Evolutionary conservation across 92 coral and sea anemone species (phyloP), one percentile per base, ranked within the genome.

Genomic region (Micromussa lordhowensis): DNA sequence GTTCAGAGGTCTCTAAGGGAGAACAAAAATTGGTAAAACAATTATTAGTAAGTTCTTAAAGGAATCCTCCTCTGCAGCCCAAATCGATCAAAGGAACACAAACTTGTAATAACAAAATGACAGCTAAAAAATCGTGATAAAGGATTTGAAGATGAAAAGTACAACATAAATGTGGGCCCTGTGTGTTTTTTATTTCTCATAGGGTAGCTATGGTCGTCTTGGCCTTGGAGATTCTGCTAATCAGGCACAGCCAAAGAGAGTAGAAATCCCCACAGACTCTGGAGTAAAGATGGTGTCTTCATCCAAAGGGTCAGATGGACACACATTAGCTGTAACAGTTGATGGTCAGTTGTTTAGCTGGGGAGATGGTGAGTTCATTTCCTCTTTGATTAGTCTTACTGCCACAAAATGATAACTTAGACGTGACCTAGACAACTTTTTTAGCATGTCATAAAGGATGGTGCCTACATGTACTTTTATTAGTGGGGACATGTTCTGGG

Each of bases 181-280:
- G 49, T 57, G 34, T 90, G 22, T 86, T 32, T 35, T 83, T 31
- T 69, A 31, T 44, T 49, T 18, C 72, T 29, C 16, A 3, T 29
- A 95, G 98, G 98, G 98, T 15, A 95, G 98, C 92, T 95, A 95
- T 87, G 98, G 98, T 8, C 94, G 98, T 68, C 96, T 95, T 61
- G 98, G 98, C 15, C 91, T 95, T 29, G 98, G 98, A 31, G 98
- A 95, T 75, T 95, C 98, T 16, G 92, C 88, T 81, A 95, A 95
- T 72, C 98, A 95, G 71, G 90, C 94, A 16, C 90, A 93, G 85
- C 77, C 93, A 35, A 95, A 93, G 88, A 89, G 93, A 87, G 88
- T 95, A 14, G 87, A 79, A 63, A 90, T 95, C 78, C 92, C 82
- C 51, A 64, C 92, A 44, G 98, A 95, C 61, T 90, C 94, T 81